Percentiles rank a stretch among this genome's conserved stretches.
phyloP scores from a whole-genome alignment of 2,888 invertebrate species.

The Xanthia icteritia region DNA sequence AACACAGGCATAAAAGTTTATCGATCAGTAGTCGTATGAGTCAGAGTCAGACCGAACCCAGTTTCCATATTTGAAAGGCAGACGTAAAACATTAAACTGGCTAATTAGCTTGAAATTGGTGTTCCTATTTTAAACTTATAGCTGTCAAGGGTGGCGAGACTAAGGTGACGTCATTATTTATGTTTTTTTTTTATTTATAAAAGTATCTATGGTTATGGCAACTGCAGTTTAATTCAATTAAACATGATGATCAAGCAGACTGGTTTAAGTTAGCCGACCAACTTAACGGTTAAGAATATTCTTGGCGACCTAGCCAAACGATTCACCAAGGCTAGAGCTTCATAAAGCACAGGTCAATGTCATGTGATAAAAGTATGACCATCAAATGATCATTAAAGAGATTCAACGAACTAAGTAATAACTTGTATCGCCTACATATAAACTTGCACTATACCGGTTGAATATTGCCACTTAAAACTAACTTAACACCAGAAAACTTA shows the following conservation, averaged over 20 bases:
- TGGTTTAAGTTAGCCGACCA: constrained; percentile 11
- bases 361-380: constrained; percentile 37
- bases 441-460: constrained; percentile 2
- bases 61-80: constrained; percentile 63
- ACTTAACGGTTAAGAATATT: constrained; percentile 21
- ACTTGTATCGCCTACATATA: constrained; percentile 5
- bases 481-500: constrained; percentile 47
- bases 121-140: constrained; percentile 60
- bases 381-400: constrained; percentile 24
- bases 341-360: constrained; percentile 49
- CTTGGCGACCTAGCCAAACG: constrained; percentile 35
- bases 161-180: constrained; percentile 16
- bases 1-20: constrained; percentile 51
- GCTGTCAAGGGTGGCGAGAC: constrained; percentile 54
- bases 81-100: constrained; percentile 51
- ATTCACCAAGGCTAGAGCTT: constrained; percentile 49
- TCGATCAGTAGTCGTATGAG: constrained; percentile 77
- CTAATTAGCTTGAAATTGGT: constrained; percentile 58
- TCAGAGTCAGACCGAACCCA: constrained; percentile 74
- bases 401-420: constrained; percentile 22
- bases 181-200: neutral
- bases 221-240: neutral
- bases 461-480: constrained; percentile 3
- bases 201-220: neutral
- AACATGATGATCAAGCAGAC: neutral